These are phyloP conservation scores for Sardina pilchardus DNA, from an alignment of 2,113 vertebrate species.

Conservation along the genomic window DNA sequence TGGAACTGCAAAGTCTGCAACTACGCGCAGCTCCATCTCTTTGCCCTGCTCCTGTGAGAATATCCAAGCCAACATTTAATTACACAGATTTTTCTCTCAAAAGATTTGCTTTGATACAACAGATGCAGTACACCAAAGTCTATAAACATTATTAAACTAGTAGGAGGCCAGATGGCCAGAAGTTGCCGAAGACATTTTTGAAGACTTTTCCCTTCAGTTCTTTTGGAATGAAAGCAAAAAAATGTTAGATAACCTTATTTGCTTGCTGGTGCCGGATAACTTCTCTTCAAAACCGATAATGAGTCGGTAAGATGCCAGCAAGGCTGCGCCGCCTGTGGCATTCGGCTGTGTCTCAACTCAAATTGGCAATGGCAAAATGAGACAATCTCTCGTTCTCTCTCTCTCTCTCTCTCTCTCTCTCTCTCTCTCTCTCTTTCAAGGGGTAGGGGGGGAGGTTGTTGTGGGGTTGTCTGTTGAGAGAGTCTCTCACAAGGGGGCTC, in stretches of 20 bases:
- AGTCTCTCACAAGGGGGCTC: not conserved
- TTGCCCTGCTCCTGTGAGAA: slow-evolving; percentile 21
- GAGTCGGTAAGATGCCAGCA: not conserved
- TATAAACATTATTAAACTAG: slow-evolving; percentile 45
- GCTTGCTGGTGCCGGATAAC: not conserved
- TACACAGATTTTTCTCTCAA: slow-evolving; percentile 32
- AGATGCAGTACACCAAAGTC: slow-evolving; percentile 36
- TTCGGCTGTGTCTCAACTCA: not conserved
- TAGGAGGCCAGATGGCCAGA: slow-evolving; percentile 20
- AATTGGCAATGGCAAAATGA: not conserved
- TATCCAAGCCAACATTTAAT: slow-evolving; percentile 53
- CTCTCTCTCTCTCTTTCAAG: not conserved
- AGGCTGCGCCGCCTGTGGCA: not conserved
- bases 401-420: not conserved
- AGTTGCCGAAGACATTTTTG: slow-evolving; percentile 51
- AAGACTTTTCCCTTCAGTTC: slow-evolving; percentile 17
- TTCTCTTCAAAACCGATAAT: not conserved
- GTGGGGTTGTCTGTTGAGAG: not conserved
- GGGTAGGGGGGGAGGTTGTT: not conserved
- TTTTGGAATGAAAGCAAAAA: not conserved
- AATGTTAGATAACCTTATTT: not conserved
- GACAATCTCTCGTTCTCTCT: not conserved
- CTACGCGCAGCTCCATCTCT: slow-evolving; percentile 45
- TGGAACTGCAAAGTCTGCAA: slow-evolving; percentile 62
- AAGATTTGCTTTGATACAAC: slow-evolving; percentile 34